Percentiles rank a stretch among this genome's conserved stretches.
phyloP scores from a whole-genome alignment of 1,140 invertebrate species.

The Cyphomyrmex costatus region DNA sequence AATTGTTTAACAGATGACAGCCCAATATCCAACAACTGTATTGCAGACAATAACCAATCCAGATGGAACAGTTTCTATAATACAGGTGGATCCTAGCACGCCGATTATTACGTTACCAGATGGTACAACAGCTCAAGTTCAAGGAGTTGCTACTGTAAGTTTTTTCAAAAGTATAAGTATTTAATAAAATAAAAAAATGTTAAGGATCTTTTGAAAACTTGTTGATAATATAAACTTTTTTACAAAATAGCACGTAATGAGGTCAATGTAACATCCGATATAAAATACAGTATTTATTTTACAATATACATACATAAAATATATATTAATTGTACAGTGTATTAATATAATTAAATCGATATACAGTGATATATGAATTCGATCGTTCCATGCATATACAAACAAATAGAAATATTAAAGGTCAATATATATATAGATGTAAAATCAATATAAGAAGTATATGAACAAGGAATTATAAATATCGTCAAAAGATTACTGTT shows the following conservation, averaged over 20 bases:
- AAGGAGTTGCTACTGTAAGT: conserved; percentile 94
- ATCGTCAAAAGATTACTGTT: neutral
- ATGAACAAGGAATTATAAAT: conserved; percentile 6
- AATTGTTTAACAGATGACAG: conserved; percentile 87
- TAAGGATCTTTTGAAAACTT: neutral
- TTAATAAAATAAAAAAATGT: conserved; percentile 9
- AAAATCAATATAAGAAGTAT: conserved; percentile 22
- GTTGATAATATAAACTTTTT: neutral
- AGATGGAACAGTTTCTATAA: conserved; percentile 98
- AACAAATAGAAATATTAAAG: neutral
- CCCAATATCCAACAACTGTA: conserved; percentile 95
- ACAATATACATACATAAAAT: neutral
- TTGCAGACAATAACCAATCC: conserved; percentile 98
- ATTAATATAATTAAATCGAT: neutral
- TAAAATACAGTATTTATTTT: neutral
- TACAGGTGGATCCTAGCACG: conserved; percentile 98
- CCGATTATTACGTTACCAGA: conserved; percentile 98
- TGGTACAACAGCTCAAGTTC: conserved; percentile 97
- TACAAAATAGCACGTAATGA: neutral
- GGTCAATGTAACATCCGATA: neutral
- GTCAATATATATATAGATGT: neutral
- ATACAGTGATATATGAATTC: neutral
- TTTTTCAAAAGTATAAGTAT: neutral
- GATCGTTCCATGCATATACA: neutral
- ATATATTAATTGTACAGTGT: neutral